Conservation (phyloP, 2,888 invertebrate species). For the Hermaeophaga mercurialis region DNA sequence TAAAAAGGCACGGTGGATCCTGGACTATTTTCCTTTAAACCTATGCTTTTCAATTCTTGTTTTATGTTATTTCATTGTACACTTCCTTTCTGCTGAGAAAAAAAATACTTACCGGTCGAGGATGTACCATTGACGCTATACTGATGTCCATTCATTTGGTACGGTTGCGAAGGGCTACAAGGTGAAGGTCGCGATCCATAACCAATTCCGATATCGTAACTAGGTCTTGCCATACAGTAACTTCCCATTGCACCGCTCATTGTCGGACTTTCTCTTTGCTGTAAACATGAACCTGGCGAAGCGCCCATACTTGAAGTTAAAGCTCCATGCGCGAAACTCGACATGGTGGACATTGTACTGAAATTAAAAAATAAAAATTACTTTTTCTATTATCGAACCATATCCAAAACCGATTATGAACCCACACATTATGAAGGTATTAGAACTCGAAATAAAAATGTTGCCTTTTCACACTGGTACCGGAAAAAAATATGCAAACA, state of each 20-base stretch:
- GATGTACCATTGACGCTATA: slow-evolving; percentile 61
- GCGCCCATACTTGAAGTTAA: slow-evolving; percentile 57
- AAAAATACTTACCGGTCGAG: slow-evolving; percentile 58
- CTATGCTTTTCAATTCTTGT: no score
- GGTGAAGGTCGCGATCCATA: slow-evolving; percentile 66
- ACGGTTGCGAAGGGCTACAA: slow-evolving; percentile 72
- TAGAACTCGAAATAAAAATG: no score
- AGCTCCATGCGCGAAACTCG: slow-evolving; percentile 60
- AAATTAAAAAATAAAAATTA: slow-evolving; percentile 18
- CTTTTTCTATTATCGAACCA: neutral
- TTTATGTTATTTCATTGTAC: no score
- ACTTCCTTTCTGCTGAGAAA: neutral
- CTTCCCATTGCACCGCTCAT: slow-evolving; percentile 57
- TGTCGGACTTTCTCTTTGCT: slow-evolving; percentile 62
- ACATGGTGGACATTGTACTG: slow-evolving; percentile 65
- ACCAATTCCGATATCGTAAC: slow-evolving; percentile 63
- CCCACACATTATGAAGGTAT: no score
- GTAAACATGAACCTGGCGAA: slow-evolving; percentile 63
- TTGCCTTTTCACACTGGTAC: no score
- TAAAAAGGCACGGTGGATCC: no score
- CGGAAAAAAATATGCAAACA: no score
- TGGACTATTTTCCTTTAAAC: no score
- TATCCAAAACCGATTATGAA: no score
- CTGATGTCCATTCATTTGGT: slow-evolving; percentile 65
- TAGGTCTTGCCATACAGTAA: slow-evolving; percentile 62